phyloP scores from a whole-genome alignment of 2,888 invertebrate species.

The Caenorhabditis auriculariae region DNA sequence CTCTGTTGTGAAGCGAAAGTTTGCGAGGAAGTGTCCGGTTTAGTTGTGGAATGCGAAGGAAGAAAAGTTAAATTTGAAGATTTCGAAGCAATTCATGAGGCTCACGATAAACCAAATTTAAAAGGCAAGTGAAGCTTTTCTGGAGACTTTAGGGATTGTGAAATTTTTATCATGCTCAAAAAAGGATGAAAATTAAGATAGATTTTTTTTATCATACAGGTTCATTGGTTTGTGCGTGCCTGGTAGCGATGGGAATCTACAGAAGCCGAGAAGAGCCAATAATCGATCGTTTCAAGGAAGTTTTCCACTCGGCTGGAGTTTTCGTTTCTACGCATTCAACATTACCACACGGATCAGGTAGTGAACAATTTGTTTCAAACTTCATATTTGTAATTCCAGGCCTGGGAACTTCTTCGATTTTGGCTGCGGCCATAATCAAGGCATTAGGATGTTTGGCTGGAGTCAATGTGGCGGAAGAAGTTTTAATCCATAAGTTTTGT shows the following conservation, averaged over 20 bases:
- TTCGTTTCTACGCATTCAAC: conserved; percentile 22
- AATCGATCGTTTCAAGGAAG: background rate
- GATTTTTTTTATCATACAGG: conserved; percentile 27
- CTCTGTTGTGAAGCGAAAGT: no score
- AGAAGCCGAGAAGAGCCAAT: background rate
- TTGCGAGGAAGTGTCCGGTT: no score
- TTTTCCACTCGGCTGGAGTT: conserved; percentile 18
- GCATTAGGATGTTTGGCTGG: conserved; percentile 54
- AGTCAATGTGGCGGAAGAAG: background rate
- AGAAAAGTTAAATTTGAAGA: no score
- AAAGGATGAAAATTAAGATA: background rate
- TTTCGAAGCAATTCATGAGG: no score
- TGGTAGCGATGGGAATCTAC: conserved; percentile 31
- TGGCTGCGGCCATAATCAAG: conserved; percentile 68
- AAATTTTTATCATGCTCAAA: no score
- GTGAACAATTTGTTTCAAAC: background rate
- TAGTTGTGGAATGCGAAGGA: no score
- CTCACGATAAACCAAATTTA: no score
- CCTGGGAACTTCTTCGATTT: conserved; percentile 70
- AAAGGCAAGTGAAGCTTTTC: no score
- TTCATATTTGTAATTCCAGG: conserved; percentile 58
- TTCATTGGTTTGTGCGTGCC: conserved; percentile 46
- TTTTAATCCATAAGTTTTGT: background rate
- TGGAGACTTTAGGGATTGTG: no score
- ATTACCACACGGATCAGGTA: conserved; percentile 56